These are phyloP conservation scores for Naso thynnoides DNA, from an alignment of 2,797 vertebrate genomes.

Conservation along the genomic window DNA sequence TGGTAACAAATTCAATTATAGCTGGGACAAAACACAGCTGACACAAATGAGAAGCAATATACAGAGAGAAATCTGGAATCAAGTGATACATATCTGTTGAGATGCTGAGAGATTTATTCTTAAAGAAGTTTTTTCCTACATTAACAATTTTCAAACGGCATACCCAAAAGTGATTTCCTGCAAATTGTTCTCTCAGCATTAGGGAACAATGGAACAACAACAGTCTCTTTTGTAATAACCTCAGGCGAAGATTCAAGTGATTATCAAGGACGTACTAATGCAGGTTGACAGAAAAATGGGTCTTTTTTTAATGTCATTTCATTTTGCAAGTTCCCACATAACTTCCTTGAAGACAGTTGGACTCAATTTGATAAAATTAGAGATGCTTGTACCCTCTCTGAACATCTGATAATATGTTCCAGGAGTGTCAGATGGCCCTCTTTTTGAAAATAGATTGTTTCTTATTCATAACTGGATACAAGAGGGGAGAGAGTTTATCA, in stretches of 20 bases:
- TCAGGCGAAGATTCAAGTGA: conserved; percentile 49
- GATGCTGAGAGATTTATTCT: conserved; percentile 34
- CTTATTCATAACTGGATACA: conserved; percentile 43
- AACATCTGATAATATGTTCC: conserved; percentile 28
- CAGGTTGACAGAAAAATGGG: conserved; percentile 48
- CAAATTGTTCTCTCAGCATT: conserved; percentile 47
- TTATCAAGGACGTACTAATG: conserved; percentile 48
- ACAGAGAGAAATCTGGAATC: neutral
- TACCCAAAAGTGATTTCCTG: conserved; percentile 34
- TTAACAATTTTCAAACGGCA: conserved; percentile 25
- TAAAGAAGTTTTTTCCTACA: conserved; percentile 23
- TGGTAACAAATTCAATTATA: neutral
- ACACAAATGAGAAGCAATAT: neutral
- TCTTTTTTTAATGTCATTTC: conserved; percentile 27
- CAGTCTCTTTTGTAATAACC: conserved; percentile 34
- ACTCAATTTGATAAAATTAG: conserved; percentile 24
- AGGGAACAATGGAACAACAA: conserved; percentile 15
- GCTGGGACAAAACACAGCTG: conserved; percentile 5
- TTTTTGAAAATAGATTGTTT: conserved; percentile 43
- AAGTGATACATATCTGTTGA: conserved; percentile 7
- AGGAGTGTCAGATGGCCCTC: conserved; percentile 31
- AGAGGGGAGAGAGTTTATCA: conserved; percentile 18
- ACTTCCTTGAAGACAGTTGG: conserved; percentile 21
- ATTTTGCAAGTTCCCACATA: conserved; percentile 44
- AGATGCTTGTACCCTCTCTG: conserved; percentile 18